Conservation (phyloP, 2,113 vertebrate species). For the Cyanoderma ruficeps region DNA sequence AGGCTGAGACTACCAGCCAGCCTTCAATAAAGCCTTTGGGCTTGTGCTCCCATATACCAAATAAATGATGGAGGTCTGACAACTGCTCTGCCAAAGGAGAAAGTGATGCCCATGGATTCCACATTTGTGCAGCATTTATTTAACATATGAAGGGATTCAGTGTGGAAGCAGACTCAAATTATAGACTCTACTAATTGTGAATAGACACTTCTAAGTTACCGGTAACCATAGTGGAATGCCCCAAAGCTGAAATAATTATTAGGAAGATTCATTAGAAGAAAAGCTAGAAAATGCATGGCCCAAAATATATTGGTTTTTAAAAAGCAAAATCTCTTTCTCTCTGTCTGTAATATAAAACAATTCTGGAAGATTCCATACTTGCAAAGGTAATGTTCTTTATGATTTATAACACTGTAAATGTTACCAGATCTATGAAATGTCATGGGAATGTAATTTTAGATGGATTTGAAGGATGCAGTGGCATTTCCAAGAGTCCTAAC, state of each 20-base stretch:
- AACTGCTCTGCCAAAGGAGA: background rate
- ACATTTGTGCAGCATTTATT: background rate
- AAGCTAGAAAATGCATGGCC: background rate
- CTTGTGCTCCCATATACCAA: background rate
- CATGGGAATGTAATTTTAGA: slow-evolving; percentile 16
- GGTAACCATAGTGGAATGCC: background rate
- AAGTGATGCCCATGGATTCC: background rate
- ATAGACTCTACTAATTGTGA: too few relatives aligned
- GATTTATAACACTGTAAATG: slow-evolving; percentile 7
- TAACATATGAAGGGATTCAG: background rate
- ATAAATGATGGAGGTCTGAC: background rate
- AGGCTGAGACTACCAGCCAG: background rate
- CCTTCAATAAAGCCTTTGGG: background rate
- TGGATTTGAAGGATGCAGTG: slow-evolving; percentile 15
- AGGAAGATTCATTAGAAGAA: background rate
- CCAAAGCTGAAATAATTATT: background rate
- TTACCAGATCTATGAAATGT: slow-evolving; percentile 8
- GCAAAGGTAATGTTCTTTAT: background rate
- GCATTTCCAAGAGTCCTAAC: background rate
- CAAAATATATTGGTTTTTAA: background rate
- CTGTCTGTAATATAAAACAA: background rate
- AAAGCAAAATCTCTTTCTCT: background rate
- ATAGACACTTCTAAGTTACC: background rate
- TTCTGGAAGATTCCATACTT: background rate
- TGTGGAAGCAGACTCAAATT: background rate